Evolutionary conservation across 2,113 vertebrate genomes (phyloP), one percentile per base, ranked within the genome.

Genomic region (Acanthochromis polyacanthus): DNA sequence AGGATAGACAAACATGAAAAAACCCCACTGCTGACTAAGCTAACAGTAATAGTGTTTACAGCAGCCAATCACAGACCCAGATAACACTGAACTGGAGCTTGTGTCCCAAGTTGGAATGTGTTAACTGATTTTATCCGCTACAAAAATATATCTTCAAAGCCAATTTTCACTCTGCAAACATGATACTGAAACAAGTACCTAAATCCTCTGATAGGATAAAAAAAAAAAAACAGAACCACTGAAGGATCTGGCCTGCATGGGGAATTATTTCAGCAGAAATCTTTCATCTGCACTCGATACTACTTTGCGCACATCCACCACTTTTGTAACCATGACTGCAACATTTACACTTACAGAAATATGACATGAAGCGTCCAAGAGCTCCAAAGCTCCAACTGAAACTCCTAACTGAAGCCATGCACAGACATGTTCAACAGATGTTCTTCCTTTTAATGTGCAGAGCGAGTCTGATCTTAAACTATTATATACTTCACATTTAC

Each of bases 381-480:
- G 36, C 50, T 53, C 52, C 38, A 60, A 59, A 52, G 46, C 20
- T 17, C n/a, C 8, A 43, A 62, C 0, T 16, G 4, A 67, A 69
- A 36, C 5, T 66, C 52, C 20, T 82, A 71, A 88, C 70, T 22
- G 4, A 77, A 82, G 19, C 48, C 70, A 76, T 48, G 53, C 45
- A 16, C 25, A 59, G 17, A 84, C 14, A 71, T 65, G 70, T 82
- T 73, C 17, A 59, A 68, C 86, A 88, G 85, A 82, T 86, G 83
- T 65, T 65, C 12, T 45, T 56, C 28, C 16, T 63, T 73, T 28
- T n/a, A 46, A 60, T 66, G 15, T 23, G 32, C 4, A 32, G 3
- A 36, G 20, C 30, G 17, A 58, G 30, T 70, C 28, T 12, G 16
- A 69, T 53, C 4, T 50, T 23, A 84, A 75, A 67, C 3, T 0